phyloP scores from a whole-genome alignment of 2,797 vertebrate species.

The Nothura maculosa region DNA sequence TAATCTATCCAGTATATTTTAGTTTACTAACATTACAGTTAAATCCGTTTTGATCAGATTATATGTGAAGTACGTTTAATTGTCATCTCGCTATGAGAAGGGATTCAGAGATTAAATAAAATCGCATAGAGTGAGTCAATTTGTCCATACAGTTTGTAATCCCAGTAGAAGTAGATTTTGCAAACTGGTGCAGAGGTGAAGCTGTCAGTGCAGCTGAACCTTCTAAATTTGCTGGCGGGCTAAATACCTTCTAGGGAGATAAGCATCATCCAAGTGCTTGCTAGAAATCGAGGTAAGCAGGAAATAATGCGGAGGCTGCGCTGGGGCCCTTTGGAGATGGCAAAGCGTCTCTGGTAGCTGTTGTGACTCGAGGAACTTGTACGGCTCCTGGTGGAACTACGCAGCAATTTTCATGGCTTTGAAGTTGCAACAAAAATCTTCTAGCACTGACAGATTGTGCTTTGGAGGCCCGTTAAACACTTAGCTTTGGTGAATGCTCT shows the following conservation, averaged over 20 bases:
- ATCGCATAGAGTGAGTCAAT: neutral
- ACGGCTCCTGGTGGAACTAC: constrained; percentile 37
- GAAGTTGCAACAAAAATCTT: constrained; percentile 57
- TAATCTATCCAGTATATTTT: neutral
- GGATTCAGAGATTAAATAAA: neutral
- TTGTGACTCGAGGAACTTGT: constrained; percentile 18
- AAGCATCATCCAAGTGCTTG: neutral
- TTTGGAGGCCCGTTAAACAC: constrained; percentile 63
- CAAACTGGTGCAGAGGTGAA: neutral
- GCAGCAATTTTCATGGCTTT: constrained; percentile 50
- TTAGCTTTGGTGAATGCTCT: constrained; percentile 57
- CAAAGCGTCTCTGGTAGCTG: neutral
- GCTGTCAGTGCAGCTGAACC: neutral
- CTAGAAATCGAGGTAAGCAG: neutral
- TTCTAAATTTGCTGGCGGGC: neutral
- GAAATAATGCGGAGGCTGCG: neutral
- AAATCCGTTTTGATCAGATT: neutral
- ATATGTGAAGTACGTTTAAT: neutral
- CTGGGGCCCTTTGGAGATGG: neutral
- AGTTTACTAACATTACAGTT: neutral
- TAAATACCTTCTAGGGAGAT: neutral
- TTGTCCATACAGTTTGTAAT: neutral
- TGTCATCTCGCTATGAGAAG: neutral
- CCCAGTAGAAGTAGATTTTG: neutral
- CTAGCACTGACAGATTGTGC: constrained; percentile 54